These are phyloP conservation scores for Paratilapia polleni DNA, from an alignment of 2,113 vertebrate species.

Conservation along the genomic window DNA sequence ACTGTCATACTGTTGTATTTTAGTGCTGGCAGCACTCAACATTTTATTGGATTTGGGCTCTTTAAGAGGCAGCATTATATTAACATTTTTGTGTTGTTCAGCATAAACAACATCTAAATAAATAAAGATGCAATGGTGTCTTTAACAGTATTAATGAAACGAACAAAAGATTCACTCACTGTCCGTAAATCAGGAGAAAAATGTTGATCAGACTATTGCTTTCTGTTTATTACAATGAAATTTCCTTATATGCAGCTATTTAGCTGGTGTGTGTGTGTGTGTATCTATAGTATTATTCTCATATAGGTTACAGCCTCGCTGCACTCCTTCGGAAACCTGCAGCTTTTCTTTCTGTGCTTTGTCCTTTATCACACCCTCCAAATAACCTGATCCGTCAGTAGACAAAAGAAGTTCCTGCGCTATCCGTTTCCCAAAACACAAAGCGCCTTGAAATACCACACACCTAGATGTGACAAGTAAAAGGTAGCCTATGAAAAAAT, in stretches of 20 bases:
- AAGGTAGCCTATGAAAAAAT: not conserved
- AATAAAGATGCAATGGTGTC: not conserved
- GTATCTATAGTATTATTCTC: not conserved
- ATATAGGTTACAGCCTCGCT: slow-evolving; percentile 12
- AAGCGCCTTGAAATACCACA: not conserved
- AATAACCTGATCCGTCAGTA: slow-evolving; percentile 13
- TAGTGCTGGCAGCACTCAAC: not conserved
- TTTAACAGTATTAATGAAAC: not conserved
- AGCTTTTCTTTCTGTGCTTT: not conserved
- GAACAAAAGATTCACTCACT: not conserved
- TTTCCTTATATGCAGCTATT: not conserved
- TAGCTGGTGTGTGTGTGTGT: not conserved
- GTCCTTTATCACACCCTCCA: slow-evolving; percentile 24
- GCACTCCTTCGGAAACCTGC: not conserved
- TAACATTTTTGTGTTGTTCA: not conserved
- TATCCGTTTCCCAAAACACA: not conserved
- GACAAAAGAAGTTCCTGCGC: slow-evolving; percentile 20
- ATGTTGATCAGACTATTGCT: not conserved
- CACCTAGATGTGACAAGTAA: not conserved
- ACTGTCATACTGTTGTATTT: not conserved
- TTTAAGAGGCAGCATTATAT: not conserved
- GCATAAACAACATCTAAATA: not conserved
- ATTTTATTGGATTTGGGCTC: not conserved
- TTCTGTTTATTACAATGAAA: not conserved
- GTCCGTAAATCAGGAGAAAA: not conserved